Evolutionary conservation across 2,888 invertebrate species (phyloP).

Genomic region (Drosophila recens): DNA sequence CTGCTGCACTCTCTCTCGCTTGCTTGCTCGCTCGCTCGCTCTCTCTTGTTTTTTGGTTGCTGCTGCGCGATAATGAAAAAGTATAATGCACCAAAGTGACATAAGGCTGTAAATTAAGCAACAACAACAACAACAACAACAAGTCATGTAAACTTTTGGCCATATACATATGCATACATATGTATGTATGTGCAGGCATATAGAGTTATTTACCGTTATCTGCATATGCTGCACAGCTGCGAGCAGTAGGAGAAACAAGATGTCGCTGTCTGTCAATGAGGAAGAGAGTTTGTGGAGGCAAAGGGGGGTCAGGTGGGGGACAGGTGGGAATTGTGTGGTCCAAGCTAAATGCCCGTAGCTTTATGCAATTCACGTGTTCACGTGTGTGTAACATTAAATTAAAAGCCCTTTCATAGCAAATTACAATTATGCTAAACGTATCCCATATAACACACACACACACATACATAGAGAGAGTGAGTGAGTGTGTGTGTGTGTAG

Average conservation of each 20-base stretch:
- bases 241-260: conserved; percentile 15
- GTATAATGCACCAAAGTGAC: conserved; percentile 80
- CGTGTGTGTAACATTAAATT: conserved; percentile 63
- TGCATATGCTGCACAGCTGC: conserved; percentile 67
- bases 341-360: conserved; percentile 54
- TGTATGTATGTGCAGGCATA: conserved; percentile 27
- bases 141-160: conserved; percentile 56
- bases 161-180: conserved; percentile 14
- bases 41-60: conserved; percentile 42
- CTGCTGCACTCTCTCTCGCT: conserved; percentile 13
- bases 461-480: not conserved
- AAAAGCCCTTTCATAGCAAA: conserved; percentile 70
- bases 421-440: conserved; percentile 72
- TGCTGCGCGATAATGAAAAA: conserved; percentile 77
- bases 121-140: conserved; percentile 67
- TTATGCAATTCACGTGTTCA: conserved; percentile 32
- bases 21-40: not conserved
- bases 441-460: conserved; percentile 4
- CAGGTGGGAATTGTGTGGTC: conserved; percentile 33
- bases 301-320: not conserved
- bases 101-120: conserved; percentile 81
- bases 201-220: conserved; percentile 75
- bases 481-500: not conserved
- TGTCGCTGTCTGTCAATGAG: conserved; percentile 29
- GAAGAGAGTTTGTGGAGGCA: not conserved